Evolutionary conservation across 2,113 vertebrate genomes (phyloP).

Genomic region (Varanus komodoensis): DNA sequence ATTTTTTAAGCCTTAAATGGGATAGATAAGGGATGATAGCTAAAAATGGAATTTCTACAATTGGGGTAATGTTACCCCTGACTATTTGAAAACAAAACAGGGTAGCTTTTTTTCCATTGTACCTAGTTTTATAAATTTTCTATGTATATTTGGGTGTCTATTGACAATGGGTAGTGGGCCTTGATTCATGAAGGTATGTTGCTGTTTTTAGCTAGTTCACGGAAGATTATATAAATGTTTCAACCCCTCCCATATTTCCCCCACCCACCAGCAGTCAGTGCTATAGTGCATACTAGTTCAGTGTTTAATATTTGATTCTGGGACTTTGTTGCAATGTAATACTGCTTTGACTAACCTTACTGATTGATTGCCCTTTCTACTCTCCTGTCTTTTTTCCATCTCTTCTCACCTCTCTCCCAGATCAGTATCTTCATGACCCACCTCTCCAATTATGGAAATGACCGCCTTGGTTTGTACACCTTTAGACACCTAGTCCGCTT

Average conservation of each 20-base stretch:
- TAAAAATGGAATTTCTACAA: background rate
- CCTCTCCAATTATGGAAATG: constrained; percentile 96
- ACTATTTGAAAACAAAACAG: background rate
- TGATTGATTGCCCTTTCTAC: background rate
- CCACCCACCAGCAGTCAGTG: background rate
- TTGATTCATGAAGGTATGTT: background rate
- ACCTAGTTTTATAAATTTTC: background rate
- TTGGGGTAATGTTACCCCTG: background rate
- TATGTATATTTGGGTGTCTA: background rate
- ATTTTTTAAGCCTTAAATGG: background rate
- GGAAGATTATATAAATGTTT: background rate
- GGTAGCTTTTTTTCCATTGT: background rate
- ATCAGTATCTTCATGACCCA: constrained; percentile 99
- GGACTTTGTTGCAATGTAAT: background rate
- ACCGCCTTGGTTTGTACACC: constrained; percentile 95
- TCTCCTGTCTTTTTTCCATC: background rate
- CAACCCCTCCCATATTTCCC: background rate
- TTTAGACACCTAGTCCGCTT: constrained; percentile 95
- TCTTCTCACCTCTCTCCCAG: constrained; percentile 65
- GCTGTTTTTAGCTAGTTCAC: background rate
- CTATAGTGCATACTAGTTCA: background rate
- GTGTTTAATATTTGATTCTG: background rate
- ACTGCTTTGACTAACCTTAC: background rate
- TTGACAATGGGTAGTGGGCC: background rate
- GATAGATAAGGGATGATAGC: background rate